A percentile compares a stretch with the other conserved stretches of the same genome.
These are phyloP conservation scores for Salpingus planirostris DNA, from an alignment of 2,888 invertebrate genomes.

Conservation along the genomic window DNA sequence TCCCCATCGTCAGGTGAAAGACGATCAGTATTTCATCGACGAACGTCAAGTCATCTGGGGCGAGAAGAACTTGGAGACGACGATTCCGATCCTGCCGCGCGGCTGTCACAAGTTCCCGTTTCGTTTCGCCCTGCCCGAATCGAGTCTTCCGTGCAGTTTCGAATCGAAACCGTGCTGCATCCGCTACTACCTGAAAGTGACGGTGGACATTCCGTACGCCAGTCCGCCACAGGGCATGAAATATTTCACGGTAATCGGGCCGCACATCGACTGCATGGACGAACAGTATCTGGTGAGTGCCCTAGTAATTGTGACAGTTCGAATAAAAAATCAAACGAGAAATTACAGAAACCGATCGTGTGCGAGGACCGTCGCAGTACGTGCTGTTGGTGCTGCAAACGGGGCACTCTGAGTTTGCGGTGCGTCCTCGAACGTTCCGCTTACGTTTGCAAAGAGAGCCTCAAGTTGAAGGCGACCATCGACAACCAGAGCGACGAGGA, in stretches of 20 bases:
- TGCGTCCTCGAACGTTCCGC: conserved; percentile 63
- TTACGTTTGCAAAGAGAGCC: conserved; percentile 65
- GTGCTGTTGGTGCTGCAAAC: conserved; percentile 65
- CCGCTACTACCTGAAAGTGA: conserved; percentile 63
- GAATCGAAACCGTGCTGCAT: conserved; percentile 66
- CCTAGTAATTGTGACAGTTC: neutral
- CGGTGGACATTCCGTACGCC: conserved; percentile 68
- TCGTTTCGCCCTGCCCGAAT: conserved; percentile 62
- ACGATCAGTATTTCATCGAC: conserved; percentile 69
- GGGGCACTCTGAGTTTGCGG: conserved; percentile 57
- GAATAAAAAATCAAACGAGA: neutral
- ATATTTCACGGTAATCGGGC: conserved; percentile 70
- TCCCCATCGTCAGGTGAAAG: conserved; percentile 48
- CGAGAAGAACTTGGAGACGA: conserved; percentile 54
- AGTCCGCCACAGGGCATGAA: conserved; percentile 72
- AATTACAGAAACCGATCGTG: conserved; percentile 52
- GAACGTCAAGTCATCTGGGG: conserved; percentile 66
- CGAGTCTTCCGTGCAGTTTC: conserved; percentile 65
- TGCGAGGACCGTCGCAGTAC: conserved; percentile 55
- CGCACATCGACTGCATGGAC: conserved; percentile 73
- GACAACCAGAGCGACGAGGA: conserved; percentile 52
- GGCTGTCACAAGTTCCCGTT: conserved; percentile 63
- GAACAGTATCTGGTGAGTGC: conserved; percentile 61
- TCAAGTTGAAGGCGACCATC: conserved; percentile 59
- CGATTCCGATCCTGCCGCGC: conserved; percentile 58